Percentiles rank a stretch among this genome's conserved stretches.
These are phyloP conservation scores for Drosophila santomea DNA, from an alignment of 1,140 invertebrate species.

Conservation along the genomic window DNA sequence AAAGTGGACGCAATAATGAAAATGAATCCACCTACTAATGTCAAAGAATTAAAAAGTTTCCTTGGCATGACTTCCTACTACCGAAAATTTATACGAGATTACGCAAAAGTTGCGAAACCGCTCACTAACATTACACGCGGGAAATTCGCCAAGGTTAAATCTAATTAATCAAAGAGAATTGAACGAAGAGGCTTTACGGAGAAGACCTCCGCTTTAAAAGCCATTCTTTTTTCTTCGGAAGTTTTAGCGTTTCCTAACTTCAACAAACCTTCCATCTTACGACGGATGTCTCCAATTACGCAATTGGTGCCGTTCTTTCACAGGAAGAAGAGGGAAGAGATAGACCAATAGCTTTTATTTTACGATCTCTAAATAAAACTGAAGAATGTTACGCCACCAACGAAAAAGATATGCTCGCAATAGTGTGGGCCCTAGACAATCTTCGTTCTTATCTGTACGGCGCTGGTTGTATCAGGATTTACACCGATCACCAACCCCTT, in stretches of 20 bases:
- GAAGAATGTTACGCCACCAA: not conserved
- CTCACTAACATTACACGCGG: too few relatives aligned
- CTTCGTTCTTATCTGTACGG: not conserved
- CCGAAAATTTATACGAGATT: too few relatives aligned
- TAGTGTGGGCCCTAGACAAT: not conserved
- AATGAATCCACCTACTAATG: not conserved
- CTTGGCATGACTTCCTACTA: too few relatives aligned
- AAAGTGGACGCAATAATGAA: too few relatives aligned
- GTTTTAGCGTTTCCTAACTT: not conserved
- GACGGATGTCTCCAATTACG: not conserved
- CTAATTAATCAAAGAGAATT: not conserved
- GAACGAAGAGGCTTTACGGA: not conserved
- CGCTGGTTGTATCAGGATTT: not conserved
- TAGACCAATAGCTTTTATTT: not conserved
- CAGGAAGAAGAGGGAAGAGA: not conserved
- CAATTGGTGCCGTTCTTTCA: not conserved
- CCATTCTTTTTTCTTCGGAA: not conserved
- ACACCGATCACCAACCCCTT: not conserved
- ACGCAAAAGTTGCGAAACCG: too few relatives aligned
- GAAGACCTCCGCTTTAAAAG: not conserved
- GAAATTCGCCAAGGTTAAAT: too few relatives aligned
- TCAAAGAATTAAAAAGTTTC: not conserved
- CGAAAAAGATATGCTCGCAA: not conserved
- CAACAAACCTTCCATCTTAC: not conserved
- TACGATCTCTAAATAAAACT: too few relatives aligned